phyloP scores from a whole-genome alignment of 2,113 vertebrate genomes.

The Desmodus rotundus region DNA sequence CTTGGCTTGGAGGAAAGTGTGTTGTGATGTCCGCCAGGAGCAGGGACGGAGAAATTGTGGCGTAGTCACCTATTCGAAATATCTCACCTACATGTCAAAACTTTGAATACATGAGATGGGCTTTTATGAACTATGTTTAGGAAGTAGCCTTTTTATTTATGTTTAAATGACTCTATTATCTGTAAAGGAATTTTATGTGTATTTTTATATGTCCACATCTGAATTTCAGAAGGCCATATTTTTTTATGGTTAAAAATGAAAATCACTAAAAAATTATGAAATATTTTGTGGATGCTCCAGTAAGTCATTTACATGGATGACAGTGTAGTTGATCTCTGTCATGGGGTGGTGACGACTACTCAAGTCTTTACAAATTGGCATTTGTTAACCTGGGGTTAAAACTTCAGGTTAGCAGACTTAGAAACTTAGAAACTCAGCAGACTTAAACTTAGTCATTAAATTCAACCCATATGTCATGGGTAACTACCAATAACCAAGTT shows the following conservation, averaged over 20 bases:
- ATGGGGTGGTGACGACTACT: not conserved
- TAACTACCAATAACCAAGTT: not conserved
- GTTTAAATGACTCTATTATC: not conserved
- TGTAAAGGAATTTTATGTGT: not conserved
- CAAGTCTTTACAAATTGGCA: not conserved
- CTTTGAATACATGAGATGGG: not conserved
- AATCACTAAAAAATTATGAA: not conserved
- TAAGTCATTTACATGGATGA: not conserved
- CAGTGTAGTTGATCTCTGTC: not conserved
- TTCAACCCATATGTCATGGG: not conserved
- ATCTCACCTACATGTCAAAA: not conserved
- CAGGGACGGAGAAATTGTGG: not conserved
- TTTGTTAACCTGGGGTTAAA: not conserved
- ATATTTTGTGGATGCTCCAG: not conserved
- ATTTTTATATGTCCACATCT: not conserved
- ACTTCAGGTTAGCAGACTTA: not conserved
- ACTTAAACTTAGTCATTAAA: not conserved
- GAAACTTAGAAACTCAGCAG: not conserved
- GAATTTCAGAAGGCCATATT: not conserved
- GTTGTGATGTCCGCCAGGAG: not conserved
- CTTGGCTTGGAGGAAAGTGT: not conserved
- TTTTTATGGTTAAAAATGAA: not conserved
- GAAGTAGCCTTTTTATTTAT: not conserved
- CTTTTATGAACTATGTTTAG: conserved; percentile 17
- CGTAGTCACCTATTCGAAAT: not conserved